Evolutionary conservation across 2,113 vertebrate genomes (phyloP).

Genomic region (Calidris pygmaea): DNA sequence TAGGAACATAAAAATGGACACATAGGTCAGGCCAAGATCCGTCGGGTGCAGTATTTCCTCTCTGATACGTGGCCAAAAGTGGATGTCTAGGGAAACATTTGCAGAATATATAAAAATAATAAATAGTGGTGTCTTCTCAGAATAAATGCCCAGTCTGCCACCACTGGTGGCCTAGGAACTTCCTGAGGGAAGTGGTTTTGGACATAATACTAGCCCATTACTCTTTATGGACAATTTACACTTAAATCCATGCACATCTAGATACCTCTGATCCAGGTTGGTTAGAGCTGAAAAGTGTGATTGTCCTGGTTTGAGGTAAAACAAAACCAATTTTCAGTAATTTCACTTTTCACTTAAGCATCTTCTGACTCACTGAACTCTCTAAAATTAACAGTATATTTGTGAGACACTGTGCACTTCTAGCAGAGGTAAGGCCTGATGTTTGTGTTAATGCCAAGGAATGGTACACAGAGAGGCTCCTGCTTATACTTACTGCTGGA

Average conservation of each 20-base stretch:
- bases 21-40: background rate
- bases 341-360: background rate
- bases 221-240: background rate
- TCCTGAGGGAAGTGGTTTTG: background rate
- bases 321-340: background rate
- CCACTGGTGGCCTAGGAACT: rapidly evolving
- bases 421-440: background rate
- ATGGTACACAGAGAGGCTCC: background rate
- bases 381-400: background rate
- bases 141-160: background rate
- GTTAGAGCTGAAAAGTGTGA: background rate
- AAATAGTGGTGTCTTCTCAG: background rate
- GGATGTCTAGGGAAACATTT: background rate
- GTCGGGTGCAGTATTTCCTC: background rate
- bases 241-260: background rate
- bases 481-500: background rate
- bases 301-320: background rate
- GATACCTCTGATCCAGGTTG: background rate
- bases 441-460: background rate
- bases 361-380: background rate
- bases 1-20: background rate
- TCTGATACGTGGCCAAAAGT: background rate
- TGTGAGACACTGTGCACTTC: background rate
- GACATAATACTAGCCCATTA: background rate
- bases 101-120: background rate